Evolutionary conservation across 2,113 vertebrate genomes (phyloP).

Genomic region (Corydoras maculifer): DNA sequence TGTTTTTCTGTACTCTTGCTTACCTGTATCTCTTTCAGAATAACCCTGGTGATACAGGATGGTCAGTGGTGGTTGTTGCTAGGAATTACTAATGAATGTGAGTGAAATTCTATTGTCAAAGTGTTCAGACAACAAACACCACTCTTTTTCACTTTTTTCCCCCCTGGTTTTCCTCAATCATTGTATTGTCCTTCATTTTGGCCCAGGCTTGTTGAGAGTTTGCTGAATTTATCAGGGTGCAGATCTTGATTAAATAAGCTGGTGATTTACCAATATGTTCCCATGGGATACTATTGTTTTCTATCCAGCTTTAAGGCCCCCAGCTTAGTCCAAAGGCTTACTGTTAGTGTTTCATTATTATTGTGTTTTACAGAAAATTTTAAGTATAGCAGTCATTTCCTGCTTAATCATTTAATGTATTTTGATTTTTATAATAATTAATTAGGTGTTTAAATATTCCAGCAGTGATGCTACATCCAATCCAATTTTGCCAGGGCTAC

Average conservation of each 20-base stretch:
- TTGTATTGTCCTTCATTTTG: neutral
- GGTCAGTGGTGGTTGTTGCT: neutral
- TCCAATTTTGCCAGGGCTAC: no score
- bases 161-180: neutral
- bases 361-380: neutral
- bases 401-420: no score
- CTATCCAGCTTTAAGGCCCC: no score
- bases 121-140: neutral
- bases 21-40: neutral
- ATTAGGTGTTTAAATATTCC: no score
- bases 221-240: slow-evolving; percentile 14
- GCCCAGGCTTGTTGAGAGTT: neutral
- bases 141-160: neutral
- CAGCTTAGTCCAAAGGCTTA: neutral
- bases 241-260: slow-evolving; percentile 15
- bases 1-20: neutral
- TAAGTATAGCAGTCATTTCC: no score
- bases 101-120: neutral
- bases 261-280: neutral
- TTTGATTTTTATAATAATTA: no score
- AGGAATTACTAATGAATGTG: slow-evolving; percentile 15
- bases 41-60: neutral
- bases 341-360: neutral
- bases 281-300: slow-evolving; percentile 1
- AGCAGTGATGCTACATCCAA: no score